These are phyloP conservation scores for Blastobasis lacticolella DNA, from an alignment of 2,888 invertebrate species.

Conservation along the genomic window DNA sequence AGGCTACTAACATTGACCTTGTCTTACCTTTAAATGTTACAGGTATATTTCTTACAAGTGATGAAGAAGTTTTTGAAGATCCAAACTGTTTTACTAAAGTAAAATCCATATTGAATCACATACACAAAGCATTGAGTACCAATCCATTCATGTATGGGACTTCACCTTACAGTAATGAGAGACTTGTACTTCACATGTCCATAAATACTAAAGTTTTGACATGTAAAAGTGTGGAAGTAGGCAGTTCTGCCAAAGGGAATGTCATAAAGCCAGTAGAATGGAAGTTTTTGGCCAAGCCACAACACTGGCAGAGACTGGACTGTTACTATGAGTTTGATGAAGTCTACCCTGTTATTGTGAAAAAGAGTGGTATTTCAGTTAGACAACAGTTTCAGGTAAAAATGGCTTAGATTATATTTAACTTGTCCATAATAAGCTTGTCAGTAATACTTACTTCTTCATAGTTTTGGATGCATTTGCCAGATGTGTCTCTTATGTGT, in stretches of 20 bases:
- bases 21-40: conserved; percentile 5
- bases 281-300: conserved; percentile 81
- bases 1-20: no score
- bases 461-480: no score
- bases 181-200: conserved; percentile 77
- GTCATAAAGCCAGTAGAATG: conserved; percentile 81
- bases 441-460: no score
- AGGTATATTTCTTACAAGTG: conserved; percentile 84
- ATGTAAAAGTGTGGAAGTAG: conserved; percentile 79
- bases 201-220: conserved; percentile 68
- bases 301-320: conserved; percentile 85
- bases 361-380: conserved; percentile 76
- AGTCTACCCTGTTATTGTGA: conserved; percentile 79
- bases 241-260: conserved; percentile 42
- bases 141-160: conserved; percentile 78
- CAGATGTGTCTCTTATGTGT: no score
- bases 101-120: conserved; percentile 70
- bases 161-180: conserved; percentile 68
- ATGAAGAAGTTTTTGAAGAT: conserved; percentile 77
- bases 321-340: conserved; percentile 85
- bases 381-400: conserved; percentile 80
- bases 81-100: conserved; percentile 73
- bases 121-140: conserved; percentile 69
- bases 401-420: not conserved
- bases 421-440: no score